Evolutionary conservation across 2,888 invertebrate species (phyloP).

Genomic region (Axea sp.): DNA sequence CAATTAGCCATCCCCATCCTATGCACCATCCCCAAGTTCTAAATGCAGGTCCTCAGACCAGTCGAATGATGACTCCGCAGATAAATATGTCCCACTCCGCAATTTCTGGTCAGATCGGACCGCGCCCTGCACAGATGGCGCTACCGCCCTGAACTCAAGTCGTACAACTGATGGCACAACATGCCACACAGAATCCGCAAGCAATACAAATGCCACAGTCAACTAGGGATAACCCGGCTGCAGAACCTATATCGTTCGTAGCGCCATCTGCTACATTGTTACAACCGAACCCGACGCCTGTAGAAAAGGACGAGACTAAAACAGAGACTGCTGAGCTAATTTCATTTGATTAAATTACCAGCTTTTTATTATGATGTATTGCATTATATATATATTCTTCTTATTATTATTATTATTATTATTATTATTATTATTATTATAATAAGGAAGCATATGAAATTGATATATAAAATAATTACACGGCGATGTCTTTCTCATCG

Average conservation of each 20-base stretch:
- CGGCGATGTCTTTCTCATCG: no score
- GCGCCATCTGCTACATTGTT: slow-evolving; percentile 32
- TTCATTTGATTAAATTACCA: slow-evolving; percentile 84
- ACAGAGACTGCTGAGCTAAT: slow-evolving; percentile 89
- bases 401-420: no score
- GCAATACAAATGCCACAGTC: slow-evolving; percentile 19
- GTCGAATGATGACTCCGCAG: slow-evolving; percentile 12
- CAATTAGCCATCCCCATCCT: slow-evolving; percentile 6
- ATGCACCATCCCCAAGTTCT: slow-evolving; percentile 28
- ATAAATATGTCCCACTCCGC: slow-evolving; percentile 8
- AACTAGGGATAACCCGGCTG: slow-evolving; percentile 8
- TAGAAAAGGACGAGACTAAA: slow-evolving; percentile 76
- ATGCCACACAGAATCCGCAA: slow-evolving; percentile 12
- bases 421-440: no score
- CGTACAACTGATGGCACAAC: slow-evolving; percentile 10
- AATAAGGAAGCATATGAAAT: no score
- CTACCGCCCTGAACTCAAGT: slow-evolving; percentile 7
- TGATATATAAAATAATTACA: no score
- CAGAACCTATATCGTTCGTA: slow-evolving; percentile 26
- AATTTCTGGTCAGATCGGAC: slow-evolving; percentile 12
- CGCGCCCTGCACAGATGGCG: slow-evolving; percentile 8
- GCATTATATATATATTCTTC: no score
- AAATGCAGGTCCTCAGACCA: slow-evolving; percentile 3
- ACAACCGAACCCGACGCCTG: slow-evolving; percentile 55
- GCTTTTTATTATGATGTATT: slow-evolving; percentile 14